Percentiles rank a stretch among this genome's conserved stretches.
Conservation (phyloP, 2,888 invertebrate species). For the Dilophus febrilis region DNA sequence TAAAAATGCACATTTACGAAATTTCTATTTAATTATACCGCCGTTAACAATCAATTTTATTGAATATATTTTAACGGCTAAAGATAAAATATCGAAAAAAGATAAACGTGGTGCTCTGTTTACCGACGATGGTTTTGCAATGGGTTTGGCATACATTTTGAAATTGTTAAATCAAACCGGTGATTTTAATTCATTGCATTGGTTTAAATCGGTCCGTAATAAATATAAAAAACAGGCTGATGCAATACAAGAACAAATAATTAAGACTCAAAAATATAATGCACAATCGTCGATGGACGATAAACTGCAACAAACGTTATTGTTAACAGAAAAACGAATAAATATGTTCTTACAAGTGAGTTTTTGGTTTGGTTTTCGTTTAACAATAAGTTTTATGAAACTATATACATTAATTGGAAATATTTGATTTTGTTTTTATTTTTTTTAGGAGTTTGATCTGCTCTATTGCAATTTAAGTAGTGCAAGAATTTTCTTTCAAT, state of each 20-base stretch:
- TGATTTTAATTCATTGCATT: constrained; percentile 83
- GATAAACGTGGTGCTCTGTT: constrained; percentile 67
- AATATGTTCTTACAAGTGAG: constrained; percentile 42
- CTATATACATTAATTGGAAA: too few relatives aligned
- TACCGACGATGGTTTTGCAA: constrained; percentile 96
- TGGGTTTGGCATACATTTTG: constrained; percentile 85
- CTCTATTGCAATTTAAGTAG: constrained; percentile 84
- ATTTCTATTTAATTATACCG: constrained; percentile 87
- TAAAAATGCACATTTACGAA: constrained; percentile 74
- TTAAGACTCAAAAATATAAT: constrained; percentile 47
- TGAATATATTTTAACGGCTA: constrained; percentile 79
- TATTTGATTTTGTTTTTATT: constrained; percentile 11
- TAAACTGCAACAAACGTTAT: constrained; percentile 83
- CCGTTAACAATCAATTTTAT: constrained; percentile 88
- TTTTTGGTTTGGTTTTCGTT: too few relatives aligned
- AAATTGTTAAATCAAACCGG: constrained; percentile 72
- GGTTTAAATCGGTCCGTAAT: constrained; percentile 77
- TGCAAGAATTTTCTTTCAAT: constrained; percentile 87
- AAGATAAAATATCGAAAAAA: constrained; percentile 84
- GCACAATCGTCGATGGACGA: constrained; percentile 31
- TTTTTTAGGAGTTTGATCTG: constrained; percentile 70
- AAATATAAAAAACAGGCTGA: constrained; percentile 49
- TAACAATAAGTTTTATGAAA: too few relatives aligned
- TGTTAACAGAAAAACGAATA: constrained; percentile 73
- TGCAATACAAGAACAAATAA: constrained; percentile 34